phyloP scores from a whole-genome alignment of 2,113 vertebrate species.

The Pipra filicauda region DNA sequence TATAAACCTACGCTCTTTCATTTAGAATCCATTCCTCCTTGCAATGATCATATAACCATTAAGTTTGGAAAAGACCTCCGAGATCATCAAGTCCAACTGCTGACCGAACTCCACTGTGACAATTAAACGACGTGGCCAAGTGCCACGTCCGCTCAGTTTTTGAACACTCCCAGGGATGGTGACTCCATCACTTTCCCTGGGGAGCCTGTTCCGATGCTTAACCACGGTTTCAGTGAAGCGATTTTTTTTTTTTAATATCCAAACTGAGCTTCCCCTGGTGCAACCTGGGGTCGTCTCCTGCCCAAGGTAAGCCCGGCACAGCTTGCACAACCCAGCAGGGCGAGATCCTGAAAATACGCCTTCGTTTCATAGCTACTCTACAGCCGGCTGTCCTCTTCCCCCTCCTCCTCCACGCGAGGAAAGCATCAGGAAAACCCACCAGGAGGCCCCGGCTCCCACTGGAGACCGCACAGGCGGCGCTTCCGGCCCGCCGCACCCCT shows the following conservation, averaged over 20 bases:
- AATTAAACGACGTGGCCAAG: background rate
- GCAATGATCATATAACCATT: too few relatives aligned
- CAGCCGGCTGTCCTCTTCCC: background rate
- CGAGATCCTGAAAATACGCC: background rate
- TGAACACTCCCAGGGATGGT: background rate
- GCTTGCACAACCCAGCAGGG: background rate
- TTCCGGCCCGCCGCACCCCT: background rate
- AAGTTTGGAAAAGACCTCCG: background rate
- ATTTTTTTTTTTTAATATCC: background rate
- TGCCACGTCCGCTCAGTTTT: background rate
- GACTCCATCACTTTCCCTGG: too few relatives aligned
- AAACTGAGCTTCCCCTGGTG: background rate
- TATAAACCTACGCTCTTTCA: background rate
- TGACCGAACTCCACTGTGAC: background rate
- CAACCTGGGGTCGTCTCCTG: background rate
- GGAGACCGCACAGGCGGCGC: background rate
- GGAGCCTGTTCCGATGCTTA: background rate
- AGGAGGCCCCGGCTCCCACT: background rate
- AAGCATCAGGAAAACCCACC: background rate
- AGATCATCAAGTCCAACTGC: too few relatives aligned
- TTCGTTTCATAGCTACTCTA: background rate
- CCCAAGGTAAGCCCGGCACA: background rate
- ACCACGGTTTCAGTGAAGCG: background rate
- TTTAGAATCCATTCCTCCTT: background rate
- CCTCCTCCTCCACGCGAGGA: background rate